Conservation (phyloP, 2,888 invertebrate genomes). For the Parochlus steinenii region DNA sequence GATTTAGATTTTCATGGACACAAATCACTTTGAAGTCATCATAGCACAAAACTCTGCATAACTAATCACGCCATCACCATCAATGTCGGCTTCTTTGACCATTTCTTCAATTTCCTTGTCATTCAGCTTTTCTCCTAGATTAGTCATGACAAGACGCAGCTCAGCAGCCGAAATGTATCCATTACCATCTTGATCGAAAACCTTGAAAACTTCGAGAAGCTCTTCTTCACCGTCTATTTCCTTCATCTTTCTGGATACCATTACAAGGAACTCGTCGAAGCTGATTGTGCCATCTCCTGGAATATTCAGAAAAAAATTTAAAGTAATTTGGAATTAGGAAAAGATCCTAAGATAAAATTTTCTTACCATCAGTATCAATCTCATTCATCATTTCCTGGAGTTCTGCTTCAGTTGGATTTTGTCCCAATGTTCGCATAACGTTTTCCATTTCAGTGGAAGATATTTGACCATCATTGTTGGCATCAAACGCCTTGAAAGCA, state of each 20-base stretch:
- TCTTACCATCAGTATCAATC: constrained; percentile 53
- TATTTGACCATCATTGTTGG: constrained; percentile 98
- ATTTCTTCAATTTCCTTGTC: constrained; percentile 99
- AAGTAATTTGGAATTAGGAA: constrained; percentile 1
- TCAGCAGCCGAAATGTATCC: constrained; percentile 98
- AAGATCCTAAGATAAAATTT: no score
- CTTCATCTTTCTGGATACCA: constrained; percentile 99
- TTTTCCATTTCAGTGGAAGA: constrained; percentile 99
- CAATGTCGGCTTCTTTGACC: constrained; percentile 97
- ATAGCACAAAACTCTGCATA: constrained; percentile 20
- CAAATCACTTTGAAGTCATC: constrained; percentile 8
- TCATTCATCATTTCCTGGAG: constrained; percentile 99
- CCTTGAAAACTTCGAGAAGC: constrained; percentile 96
- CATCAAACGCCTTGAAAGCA: constrained; percentile 98
- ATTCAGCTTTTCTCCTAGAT: constrained; percentile 96
- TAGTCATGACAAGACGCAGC: constrained; percentile 98
- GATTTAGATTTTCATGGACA: no score
- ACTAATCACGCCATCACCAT: constrained; percentile 91
- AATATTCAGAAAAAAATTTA: constrained; percentile 17
- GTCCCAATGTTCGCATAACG: constrained; percentile 95
- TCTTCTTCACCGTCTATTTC: constrained; percentile 99
- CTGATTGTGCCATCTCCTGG: constrained; percentile 98
- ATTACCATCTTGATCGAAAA: constrained; percentile 98
- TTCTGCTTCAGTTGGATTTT: constrained; percentile 99
- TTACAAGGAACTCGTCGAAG: constrained; percentile 98